Evolutionary conservation across 2,113 vertebrate genomes (phyloP).

Genomic region (Myotis yumanensis): DNA sequence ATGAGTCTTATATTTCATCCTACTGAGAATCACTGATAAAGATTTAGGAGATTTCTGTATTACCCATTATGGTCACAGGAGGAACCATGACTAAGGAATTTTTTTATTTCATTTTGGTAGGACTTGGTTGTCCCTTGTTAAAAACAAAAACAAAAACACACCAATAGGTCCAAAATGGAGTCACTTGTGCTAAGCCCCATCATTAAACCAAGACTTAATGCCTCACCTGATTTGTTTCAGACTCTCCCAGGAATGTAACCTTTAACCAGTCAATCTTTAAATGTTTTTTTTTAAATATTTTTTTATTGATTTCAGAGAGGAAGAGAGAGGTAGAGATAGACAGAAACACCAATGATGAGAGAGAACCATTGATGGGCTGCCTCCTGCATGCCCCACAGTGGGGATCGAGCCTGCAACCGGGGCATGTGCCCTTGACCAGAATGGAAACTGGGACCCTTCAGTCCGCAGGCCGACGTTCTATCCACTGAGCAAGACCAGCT

Average conservation of each 20-base stretch:
- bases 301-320: too few relatives aligned
- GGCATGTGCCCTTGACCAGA: too few relatives aligned
- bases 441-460: too few relatives aligned
- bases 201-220: neutral
- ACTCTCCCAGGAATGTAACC: neutral
- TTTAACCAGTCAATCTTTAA: neutral
- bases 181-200: neutral
- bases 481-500: too few relatives aligned
- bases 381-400: too few relatives aligned
- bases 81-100: neutral
- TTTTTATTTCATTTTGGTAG: neutral
- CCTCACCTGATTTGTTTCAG: neutral
- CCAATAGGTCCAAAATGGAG: neutral
- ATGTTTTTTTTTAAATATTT: too few relatives aligned
- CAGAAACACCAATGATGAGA: too few relatives aligned
- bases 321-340: too few relatives aligned
- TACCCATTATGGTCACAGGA: neutral
- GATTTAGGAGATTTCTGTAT: constrained; percentile 54
- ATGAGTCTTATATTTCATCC: constrained; percentile 54
- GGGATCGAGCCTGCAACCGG: too few relatives aligned
- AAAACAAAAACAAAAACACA: neutral
- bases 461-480: too few relatives aligned
- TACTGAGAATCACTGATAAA: constrained; percentile 49
- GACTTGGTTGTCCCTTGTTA: neutral
- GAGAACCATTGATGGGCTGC: too few relatives aligned